These are phyloP conservation scores for Branchipolynoe longqiensis DNA, from an alignment of 2,888 invertebrate genomes.

Conservation along the genomic window DNA sequence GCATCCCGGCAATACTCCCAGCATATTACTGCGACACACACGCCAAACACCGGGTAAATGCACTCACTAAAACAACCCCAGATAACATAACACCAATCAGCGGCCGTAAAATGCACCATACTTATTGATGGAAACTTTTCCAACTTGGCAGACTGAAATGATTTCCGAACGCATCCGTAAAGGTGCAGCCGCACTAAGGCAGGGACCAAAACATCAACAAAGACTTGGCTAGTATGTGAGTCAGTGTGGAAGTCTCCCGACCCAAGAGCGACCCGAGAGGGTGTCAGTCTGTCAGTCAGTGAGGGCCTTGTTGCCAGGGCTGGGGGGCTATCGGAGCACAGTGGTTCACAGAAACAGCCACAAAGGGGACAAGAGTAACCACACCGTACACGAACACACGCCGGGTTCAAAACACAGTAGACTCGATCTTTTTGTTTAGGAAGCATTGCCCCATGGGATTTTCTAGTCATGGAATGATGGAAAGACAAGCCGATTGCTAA, in stretches of 20 bases:
- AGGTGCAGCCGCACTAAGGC: slow-evolving; percentile 11
- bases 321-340: background rate
- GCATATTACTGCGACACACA: too few relatives aligned
- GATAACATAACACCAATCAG: too few relatives aligned
- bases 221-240: too few relatives aligned
- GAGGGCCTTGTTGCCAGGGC: slow-evolving; percentile 2
- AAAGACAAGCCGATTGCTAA: too few relatives aligned
- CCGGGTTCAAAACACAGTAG: background rate
- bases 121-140: background rate
- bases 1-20: too few relatives aligned
- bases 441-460: too few relatives aligned
- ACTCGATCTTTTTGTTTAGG: background rate
- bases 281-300: slow-evolving; percentile 8
- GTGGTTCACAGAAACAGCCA: background rate
- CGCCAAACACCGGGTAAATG: too few relatives aligned
- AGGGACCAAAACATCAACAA: slow-evolving; percentile 37
- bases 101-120: too few relatives aligned
- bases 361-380: background rate
- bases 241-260: slow-evolving; percentile 14
- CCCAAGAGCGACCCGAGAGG: background rate
- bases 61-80: too few relatives aligned
- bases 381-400: background rate
- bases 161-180: slow-evolving; percentile 27
- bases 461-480: too few relatives aligned
- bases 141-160: too few relatives aligned